phyloP scores from a whole-genome alignment of 2,113 vertebrate genomes.

The Platycercus adscitus region DNA sequence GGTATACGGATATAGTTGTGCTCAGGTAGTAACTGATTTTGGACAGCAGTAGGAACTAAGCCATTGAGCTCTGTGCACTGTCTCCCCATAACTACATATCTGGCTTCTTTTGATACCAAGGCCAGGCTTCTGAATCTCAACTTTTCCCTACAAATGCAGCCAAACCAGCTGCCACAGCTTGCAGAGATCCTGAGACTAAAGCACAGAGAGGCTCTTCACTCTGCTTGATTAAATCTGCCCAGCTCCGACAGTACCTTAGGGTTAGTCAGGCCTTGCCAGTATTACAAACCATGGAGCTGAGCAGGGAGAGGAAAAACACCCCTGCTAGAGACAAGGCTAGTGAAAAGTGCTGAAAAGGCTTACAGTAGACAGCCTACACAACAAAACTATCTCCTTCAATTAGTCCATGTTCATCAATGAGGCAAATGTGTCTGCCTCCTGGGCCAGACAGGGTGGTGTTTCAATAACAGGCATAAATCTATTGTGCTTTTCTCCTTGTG shows the following conservation, averaged over 20 bases:
- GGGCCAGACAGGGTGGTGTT: not conserved
- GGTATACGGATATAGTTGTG: not conserved
- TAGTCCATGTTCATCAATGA: not conserved
- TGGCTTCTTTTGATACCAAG: not conserved
- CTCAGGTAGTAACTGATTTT: not conserved
- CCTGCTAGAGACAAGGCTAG: not conserved
- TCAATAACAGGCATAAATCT: constrained; percentile 48
- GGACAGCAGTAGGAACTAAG: not conserved
- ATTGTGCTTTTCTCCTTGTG: not conserved
- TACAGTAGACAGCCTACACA: not conserved
- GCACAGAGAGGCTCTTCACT: not conserved
- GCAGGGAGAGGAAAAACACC: not conserved
- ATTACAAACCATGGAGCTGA: not conserved
- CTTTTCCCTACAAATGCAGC: not conserved
- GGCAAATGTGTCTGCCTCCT: not conserved
- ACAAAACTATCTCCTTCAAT: not conserved
- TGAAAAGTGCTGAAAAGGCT: constrained; percentile 11
- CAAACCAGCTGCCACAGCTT: not conserved
- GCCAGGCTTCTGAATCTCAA: not conserved
- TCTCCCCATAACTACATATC: accelerated
- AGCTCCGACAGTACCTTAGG: not conserved
- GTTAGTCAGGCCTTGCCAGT: not conserved
- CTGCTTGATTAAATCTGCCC: not conserved
- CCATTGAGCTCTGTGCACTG: not conserved
- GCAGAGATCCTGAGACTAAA: not conserved